phyloP scores from a whole-genome alignment of 2,888 invertebrate genomes.

The Pteria penguin region DNA sequence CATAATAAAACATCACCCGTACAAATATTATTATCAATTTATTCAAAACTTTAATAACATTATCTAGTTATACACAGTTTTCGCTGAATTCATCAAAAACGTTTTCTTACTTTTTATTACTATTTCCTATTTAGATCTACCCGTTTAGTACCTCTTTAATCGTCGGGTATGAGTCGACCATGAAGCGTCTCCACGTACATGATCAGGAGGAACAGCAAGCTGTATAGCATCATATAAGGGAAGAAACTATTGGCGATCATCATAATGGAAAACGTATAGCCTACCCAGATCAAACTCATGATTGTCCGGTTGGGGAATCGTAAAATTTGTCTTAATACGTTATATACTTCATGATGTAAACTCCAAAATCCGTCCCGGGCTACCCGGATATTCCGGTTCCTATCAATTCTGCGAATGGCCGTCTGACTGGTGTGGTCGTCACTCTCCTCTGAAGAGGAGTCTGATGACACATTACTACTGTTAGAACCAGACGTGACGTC shows the following conservation, averaged over 20 bases:
- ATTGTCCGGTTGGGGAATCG: conserved; percentile 26
- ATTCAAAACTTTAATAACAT: too few relatives aligned
- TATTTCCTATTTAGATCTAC: too few relatives aligned
- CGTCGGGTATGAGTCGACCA: too few relatives aligned
- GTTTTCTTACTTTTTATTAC: too few relatives aligned
- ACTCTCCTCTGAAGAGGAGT: conserved; percentile 12
- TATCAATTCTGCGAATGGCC: background rate
- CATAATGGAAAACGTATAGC: conserved; percentile 54
- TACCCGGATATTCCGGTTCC: background rate
- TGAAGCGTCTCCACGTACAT: conserved; percentile 37
- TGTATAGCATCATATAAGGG: conserved; percentile 57
- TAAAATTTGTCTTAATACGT: conserved; percentile 20
- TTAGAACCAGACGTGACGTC: background rate
- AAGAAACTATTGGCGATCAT: conserved; percentile 54
- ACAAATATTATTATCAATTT: too few relatives aligned
- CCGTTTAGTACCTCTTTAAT: too few relatives aligned
- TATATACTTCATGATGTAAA: conserved; percentile 6
- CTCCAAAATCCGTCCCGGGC: background rate
- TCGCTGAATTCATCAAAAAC: too few relatives aligned
- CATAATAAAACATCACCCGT: too few relatives aligned
- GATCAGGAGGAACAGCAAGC: conserved; percentile 54
- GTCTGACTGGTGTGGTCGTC: conserved; percentile 9
- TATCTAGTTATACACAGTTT: too few relatives aligned
- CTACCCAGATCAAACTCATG: conserved; percentile 55
- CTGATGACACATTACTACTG: background rate